phyloP scores from a whole-genome alignment of 2,797 vertebrate species.

The Pygocentrus nattereri region DNA sequence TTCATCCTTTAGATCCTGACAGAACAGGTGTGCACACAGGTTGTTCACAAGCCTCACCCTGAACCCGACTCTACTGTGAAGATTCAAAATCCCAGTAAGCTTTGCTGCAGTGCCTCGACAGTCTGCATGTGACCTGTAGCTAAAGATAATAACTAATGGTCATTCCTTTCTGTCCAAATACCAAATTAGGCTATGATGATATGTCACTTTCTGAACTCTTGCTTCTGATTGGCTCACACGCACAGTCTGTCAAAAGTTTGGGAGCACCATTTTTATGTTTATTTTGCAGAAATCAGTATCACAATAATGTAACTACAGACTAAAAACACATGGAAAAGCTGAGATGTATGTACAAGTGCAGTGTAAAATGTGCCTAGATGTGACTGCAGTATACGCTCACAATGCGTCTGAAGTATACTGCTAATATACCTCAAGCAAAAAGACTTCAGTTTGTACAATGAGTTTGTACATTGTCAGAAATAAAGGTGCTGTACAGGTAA shows the following conservation, averaged over 20 bases:
- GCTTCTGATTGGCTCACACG: neutral
- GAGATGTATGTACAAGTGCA: too few species aligned
- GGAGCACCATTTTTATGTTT: too few species aligned
- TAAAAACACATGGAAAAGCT: too few species aligned
- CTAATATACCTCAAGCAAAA: too few species aligned
- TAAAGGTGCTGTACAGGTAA: too few species aligned
- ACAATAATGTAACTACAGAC: too few species aligned
- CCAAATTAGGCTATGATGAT: neutral
- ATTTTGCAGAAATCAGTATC: too few species aligned
- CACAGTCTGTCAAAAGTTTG: neutral
- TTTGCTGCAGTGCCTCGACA: neutral
- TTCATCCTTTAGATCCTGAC: constrained; percentile 88
- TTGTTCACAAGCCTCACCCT: constrained; percentile 93
- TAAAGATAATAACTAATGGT: constrained; percentile 11
- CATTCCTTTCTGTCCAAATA: neutral
- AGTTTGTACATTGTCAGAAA: too few species aligned
- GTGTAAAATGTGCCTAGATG: too few species aligned
- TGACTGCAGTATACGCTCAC: too few species aligned
- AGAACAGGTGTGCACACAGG: constrained; percentile 95
- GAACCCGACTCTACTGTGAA: constrained; percentile 94
- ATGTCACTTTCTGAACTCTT: neutral
- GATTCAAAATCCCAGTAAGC: constrained; percentile 98
- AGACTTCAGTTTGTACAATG: too few species aligned
- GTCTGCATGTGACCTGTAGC: neutral
- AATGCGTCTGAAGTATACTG: too few species aligned